Evolutionary conservation across 2,797 vertebrate species (phyloP), one percentile per base, ranked within the genome.

Genomic region (Ataeniobius toweri): DNA sequence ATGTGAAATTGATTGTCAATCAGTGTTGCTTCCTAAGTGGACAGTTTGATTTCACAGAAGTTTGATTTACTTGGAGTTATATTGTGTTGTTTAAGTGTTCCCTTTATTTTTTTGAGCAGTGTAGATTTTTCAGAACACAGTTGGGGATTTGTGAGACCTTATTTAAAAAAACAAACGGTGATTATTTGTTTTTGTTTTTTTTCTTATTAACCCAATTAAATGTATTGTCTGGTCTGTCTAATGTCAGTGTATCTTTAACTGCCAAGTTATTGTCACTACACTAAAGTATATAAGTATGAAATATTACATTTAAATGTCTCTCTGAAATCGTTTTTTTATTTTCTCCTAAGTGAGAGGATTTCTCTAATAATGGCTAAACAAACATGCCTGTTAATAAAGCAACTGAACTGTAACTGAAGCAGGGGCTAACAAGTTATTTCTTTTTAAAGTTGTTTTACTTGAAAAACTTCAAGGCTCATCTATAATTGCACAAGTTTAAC

Each of bases 401-500:
- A 63, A 28, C 22, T 26, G 7, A 5, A 5, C 41, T 5, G 2
- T 16, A 31, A 58, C 61, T 56, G 44, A 28, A 53, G 48, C 24
- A 55, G n/a, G 65, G 5, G 22, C 44, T 22, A 77, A 63, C n/a
- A 26, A 76, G 20, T 73, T 56, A 53, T 31, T 28, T 44, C 59
- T 44, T 31, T 80, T 79, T 78, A 63, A 50, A 74, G 68, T 76
- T 2, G 20, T 79, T 82, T 80, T 24, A 75, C 48, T 76, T 80
- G 20, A 58, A 72, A 82, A 81, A 70, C 71, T 69, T 73, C 16
- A 3, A 74, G 70, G 75, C 75, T 79, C 24, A 59, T 58, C 8
- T 26, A 63, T 78, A 59, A 73, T 26, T 75, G 6, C 48, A 26
- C 28, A 84, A 46, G 76, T 73, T 68, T 24, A 75, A 79, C 31